Evolutionary conservation across 2,797 vertebrate genomes (phyloP).

Genomic region (Buphagus erythrorhynchus): DNA sequence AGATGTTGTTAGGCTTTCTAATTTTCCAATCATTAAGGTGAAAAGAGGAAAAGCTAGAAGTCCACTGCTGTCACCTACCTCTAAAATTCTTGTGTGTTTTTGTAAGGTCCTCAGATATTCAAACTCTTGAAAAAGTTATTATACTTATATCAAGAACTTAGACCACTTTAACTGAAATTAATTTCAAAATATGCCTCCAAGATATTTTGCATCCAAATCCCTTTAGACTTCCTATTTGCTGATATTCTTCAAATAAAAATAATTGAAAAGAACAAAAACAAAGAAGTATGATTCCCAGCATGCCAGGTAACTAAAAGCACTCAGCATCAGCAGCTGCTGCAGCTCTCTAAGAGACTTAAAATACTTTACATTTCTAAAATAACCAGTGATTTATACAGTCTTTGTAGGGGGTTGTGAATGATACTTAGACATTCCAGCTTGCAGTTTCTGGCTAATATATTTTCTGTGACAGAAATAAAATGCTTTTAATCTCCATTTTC

Average conservation of each 20-base stretch:
- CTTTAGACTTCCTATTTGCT: neutral
- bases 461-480: constrained; percentile 9
- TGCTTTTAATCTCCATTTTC: neutral
- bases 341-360: neutral
- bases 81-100: neutral
- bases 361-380: neutral
- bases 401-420: neutral
- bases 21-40: neutral
- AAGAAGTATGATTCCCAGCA: neutral
- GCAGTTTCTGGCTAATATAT: neutral
- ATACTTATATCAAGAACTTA: neutral
- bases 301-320: neutral
- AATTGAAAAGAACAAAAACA: neutral
- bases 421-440: neutral
- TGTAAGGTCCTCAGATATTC: neutral
- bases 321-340: neutral
- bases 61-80: neutral
- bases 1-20: neutral
- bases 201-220: neutral
- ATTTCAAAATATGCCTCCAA: neutral
- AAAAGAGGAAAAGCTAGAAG: neutral
- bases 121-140: neutral
- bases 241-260: neutral
- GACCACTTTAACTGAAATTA: neutral
- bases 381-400: neutral